Evolutionary conservation across 2,888 invertebrate species (phyloP).

Genomic region (Drosophila nr. fundita): DNA sequence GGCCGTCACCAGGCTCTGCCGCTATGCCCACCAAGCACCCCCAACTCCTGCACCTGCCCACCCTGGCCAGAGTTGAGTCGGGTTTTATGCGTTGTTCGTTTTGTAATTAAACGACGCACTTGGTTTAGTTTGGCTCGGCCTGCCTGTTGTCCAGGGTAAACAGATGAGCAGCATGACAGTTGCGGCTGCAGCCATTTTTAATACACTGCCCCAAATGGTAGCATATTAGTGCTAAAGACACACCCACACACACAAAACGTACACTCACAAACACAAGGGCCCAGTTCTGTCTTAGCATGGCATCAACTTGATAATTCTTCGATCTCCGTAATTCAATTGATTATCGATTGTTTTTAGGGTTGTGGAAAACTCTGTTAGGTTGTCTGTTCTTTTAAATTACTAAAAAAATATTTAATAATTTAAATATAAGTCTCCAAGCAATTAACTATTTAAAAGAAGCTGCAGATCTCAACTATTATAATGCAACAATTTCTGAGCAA

Average conservation of each 20-base stretch:
- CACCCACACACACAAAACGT: neutral
- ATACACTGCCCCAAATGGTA: slow-evolving; percentile 45
- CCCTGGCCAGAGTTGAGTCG: slow-evolving; percentile 43
- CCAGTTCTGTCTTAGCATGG: neutral
- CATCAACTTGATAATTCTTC: neutral
- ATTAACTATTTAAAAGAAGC: neutral
- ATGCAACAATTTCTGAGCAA: neutral
- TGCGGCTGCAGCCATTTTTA: slow-evolving; percentile 25
- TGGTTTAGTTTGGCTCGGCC: slow-evolving; percentile 52
- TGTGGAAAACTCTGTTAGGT: neutral
- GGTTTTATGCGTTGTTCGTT: slow-evolving; percentile 81
- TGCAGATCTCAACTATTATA: neutral
- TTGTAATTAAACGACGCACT: slow-evolving; percentile 81
- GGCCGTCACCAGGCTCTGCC: slow-evolving; percentile 23
- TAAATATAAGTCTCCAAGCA: neutral
- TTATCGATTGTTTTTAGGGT: neutral
- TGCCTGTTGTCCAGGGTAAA: slow-evolving; percentile 39
- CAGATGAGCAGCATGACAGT: slow-evolving; percentile 45
- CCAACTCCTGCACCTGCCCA: slow-evolving; percentile 14
- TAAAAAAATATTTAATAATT: neutral
- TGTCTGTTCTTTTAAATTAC: neutral
- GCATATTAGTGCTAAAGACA: slow-evolving; percentile 22
- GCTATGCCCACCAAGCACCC: slow-evolving; percentile 17
- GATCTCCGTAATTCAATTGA: neutral
- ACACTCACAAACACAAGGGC: neutral